Evolutionary conservation across 1,140 invertebrate genomes (phyloP).

Genomic region (Hyposmocoma kahamanoa): DNA sequence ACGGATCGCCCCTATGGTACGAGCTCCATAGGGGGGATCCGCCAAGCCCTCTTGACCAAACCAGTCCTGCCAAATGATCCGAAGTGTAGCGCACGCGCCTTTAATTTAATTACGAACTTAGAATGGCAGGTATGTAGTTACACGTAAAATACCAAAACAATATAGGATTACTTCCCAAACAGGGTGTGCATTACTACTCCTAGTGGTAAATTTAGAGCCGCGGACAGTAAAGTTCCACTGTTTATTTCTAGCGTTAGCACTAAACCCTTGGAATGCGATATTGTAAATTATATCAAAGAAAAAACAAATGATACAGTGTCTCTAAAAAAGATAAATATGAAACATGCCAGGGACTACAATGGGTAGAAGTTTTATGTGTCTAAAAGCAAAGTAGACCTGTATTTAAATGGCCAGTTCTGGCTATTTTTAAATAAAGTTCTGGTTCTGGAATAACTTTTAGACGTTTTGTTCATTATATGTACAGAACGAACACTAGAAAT

Average conservation of each 20-base stretch:
- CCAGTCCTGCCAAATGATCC: not conserved
- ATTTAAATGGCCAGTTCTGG: not conserved
- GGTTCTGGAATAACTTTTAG: not conserved
- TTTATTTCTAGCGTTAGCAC: not conserved
- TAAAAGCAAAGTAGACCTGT: not conserved
- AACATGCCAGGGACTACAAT: not conserved
- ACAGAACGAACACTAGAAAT: not conserved
- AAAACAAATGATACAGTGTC: not conserved
- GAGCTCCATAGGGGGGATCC: too few relatives aligned
- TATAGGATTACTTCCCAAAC: not conserved
- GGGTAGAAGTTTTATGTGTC: not conserved
- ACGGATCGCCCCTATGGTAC: too few relatives aligned
- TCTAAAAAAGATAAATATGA: not conserved
- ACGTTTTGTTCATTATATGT: not conserved
- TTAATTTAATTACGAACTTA: not conserved
- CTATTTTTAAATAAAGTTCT: too few relatives aligned
- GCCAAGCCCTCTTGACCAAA: too few relatives aligned
- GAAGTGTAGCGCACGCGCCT: not conserved
- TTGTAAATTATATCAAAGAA: constrained; percentile 1
- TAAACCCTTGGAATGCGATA: not conserved
- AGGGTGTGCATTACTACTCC: not conserved
- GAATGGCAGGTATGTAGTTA: not conserved
- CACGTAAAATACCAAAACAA: not conserved
- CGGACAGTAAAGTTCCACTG: not conserved
- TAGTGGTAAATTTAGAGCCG: not conserved